Percentiles rank a stretch among this genome's conserved stretches.
Conservation (phyloP, 2,888 invertebrate genomes). For the Elegia similella region DNA sequence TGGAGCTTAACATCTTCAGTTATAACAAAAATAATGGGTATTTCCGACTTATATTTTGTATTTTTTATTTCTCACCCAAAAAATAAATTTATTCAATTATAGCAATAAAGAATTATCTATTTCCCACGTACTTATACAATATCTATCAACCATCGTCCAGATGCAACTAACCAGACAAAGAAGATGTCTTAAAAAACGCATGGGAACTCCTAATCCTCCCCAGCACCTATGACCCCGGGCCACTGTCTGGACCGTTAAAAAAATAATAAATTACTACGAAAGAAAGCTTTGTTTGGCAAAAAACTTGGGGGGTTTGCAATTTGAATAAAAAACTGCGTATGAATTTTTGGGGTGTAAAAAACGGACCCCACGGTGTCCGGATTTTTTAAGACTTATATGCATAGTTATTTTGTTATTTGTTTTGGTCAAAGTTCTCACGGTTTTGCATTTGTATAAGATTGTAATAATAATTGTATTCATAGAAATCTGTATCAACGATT, state of each 20-base stretch:
- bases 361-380: constrained; percentile 45
- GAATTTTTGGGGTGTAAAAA: constrained; percentile 73
- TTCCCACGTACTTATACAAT: constrained; percentile 48
- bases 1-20: too few relatives aligned
- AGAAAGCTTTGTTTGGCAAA: constrained; percentile 60
- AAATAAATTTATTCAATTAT: not conserved
- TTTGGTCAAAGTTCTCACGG: constrained; percentile 72
- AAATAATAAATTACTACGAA: constrained; percentile 58
- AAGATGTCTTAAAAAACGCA: constrained; percentile 56
- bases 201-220: constrained; percentile 72
- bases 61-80: not conserved
- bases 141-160: constrained; percentile 40
- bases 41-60: too few relatives aligned
- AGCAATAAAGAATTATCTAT: constrained; percentile 12
- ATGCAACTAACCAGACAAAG: constrained; percentile 60
- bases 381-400: constrained; percentile 71
- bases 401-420: constrained; percentile 63
- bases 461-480: not conserved
- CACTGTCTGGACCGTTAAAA: constrained; percentile 68
- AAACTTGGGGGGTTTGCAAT: constrained; percentile 69
- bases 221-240: constrained; percentile 79
- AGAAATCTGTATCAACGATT: not conserved
- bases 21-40: too few relatives aligned
- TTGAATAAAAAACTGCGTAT: constrained; percentile 63
- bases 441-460: constrained; percentile 30